Percentiles rank a stretch among this genome's conserved stretches.
phyloP scores from a whole-genome alignment of 2,113 vertebrate species.

The Haplochromis vanheusdeni region DNA sequence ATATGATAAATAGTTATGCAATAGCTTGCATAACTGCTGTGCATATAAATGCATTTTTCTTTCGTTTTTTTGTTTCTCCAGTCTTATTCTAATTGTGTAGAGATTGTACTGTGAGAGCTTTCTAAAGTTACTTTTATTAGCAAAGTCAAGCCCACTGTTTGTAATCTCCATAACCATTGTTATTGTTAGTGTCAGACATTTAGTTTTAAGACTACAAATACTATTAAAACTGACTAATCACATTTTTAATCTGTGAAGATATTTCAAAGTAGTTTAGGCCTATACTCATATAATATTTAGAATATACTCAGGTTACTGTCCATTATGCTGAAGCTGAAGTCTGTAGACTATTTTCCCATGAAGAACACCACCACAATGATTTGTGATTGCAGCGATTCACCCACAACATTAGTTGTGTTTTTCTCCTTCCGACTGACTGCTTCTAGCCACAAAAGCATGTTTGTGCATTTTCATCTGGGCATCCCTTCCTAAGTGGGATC shows the following conservation, averaged over 20 bases:
- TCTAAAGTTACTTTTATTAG: not conserved
- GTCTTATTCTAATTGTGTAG: not conserved
- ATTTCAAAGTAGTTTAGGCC: not conserved
- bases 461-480: conserved; percentile 48
- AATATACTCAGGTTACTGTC: conserved; percentile 15
- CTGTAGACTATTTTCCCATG: conserved; percentile 1
- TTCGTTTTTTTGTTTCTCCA: not conserved
- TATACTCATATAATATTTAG: not conserved
- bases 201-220: not conserved
- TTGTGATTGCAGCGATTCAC: conserved; percentile 61
- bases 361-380: conserved; percentile 14
- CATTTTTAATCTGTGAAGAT: not conserved
- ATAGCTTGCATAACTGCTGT: not conserved
- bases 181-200: not conserved
- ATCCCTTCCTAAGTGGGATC: conserved; percentile 46
- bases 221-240: not conserved
- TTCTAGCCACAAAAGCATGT: conserved; percentile 57
- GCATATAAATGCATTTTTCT: not conserved
- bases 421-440: conserved; percentile 32
- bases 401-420: conserved; percentile 43
- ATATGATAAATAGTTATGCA: not conserved
- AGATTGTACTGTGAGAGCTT: not conserved
- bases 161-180: not conserved
- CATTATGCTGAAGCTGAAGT: conserved; percentile 21
- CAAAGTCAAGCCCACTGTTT: not conserved